Percentiles rank a stretch among this genome's conserved stretches.
Evolutionary conservation across 2,113 vertebrate genomes (phyloP).

Genomic region (Terrapene triunguis): DNA sequence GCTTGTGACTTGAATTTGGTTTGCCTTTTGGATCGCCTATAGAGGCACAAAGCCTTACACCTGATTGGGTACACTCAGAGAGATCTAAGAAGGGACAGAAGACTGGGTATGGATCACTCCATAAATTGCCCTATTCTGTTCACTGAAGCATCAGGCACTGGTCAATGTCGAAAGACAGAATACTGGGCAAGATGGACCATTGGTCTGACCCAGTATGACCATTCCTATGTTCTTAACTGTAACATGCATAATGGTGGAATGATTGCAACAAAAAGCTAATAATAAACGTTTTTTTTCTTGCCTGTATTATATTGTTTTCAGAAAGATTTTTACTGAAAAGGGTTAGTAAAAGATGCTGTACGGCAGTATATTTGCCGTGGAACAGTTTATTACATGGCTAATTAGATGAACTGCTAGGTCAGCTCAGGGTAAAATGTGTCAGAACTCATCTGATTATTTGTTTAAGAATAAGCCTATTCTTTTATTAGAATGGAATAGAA

Average conservation of each 20-base stretch:
- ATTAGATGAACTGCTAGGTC: conserved; percentile 69
- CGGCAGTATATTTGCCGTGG: conserved; percentile 41
- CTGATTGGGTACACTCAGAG: neutral
- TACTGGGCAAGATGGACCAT: neutral
- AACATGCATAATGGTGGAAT: neutral
- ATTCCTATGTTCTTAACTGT: neutral
- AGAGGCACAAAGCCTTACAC: neutral
- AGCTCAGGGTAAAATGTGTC: conserved; percentile 66
- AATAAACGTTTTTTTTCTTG: neutral
- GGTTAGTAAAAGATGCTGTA: neutral
- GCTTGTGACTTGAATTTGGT: neutral
- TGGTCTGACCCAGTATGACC: neutral
- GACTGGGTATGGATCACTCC: too few relatives aligned
- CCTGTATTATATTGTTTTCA: neutral
- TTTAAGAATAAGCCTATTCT: conserved; percentile 57
- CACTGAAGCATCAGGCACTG: fast-evolving
- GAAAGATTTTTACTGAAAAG: neutral
- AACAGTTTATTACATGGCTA: conserved; percentile 65
- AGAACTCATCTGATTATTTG: conserved; percentile 50
- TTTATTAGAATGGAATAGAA: conserved; percentile 17
- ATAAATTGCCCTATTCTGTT: neutral
- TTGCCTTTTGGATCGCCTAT: neutral
- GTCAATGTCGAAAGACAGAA: neutral
- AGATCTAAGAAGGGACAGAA: neutral
- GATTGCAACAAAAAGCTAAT: neutral